phyloP scores from a whole-genome alignment of 2,888 invertebrate species.

The Erebia ligea region DNA sequence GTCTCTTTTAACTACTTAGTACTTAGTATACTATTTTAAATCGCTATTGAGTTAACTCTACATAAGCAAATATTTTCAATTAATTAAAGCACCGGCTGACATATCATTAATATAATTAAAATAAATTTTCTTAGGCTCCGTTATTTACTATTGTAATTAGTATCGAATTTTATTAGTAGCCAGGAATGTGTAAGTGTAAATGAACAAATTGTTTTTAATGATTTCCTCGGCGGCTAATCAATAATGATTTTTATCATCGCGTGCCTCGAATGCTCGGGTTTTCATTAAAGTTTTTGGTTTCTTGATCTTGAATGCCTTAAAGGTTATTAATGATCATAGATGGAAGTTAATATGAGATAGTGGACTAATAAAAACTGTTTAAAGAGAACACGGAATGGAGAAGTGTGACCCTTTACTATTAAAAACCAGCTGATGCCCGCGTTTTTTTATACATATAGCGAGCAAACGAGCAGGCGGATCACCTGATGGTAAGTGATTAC shows the following conservation, averaged over 20 bases:
- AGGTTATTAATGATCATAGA: constrained; percentile 19
- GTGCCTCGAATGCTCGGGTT: constrained; percentile 16
- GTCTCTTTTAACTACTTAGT: no score
- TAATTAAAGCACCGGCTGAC: constrained; percentile 19
- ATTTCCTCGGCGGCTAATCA: constrained; percentile 19
- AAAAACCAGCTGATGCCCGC: no score
- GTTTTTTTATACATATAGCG: no score
- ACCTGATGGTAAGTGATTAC: no score
- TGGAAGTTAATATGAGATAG: constrained; percentile 14
- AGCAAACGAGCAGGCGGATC: no score
- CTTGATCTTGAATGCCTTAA: constrained; percentile 5
- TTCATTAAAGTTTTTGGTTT: constrained; percentile 25
- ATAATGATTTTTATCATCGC: constrained; percentile 21
- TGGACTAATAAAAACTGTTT: constrained; percentile 14
- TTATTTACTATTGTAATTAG: constrained; percentile 19
- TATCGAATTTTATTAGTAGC: constrained; percentile 18
- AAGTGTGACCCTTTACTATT: not conserved
- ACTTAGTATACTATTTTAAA: not conserved
- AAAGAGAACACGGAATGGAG: not conserved
- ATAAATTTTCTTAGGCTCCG: constrained; percentile 27
- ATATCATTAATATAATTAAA: constrained; percentile 20
- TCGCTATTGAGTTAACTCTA: not conserved
- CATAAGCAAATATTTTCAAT: constrained; percentile 23
- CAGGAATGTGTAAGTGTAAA: constrained; percentile 26
- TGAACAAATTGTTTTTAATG: constrained; percentile 27